Conservation (phyloP, 2,888 invertebrate genomes). For the Ochropleura leucogaster region DNA sequence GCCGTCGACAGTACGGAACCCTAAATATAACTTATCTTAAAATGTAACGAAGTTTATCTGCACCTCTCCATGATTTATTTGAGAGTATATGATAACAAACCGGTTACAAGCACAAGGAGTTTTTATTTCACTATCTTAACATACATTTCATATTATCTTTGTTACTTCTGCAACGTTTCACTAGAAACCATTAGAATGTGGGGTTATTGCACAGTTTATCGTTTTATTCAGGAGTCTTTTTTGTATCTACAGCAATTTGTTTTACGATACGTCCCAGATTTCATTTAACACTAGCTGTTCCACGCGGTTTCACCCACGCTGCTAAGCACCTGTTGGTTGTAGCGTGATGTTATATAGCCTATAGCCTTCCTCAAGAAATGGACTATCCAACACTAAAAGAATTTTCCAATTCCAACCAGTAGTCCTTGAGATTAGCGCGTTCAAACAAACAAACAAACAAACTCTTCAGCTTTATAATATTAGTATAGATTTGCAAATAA, state of each 20-base stretch:
- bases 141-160: constrained; percentile 35
- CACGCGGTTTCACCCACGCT: no score
- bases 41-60: constrained; percentile 36
- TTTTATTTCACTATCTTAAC: constrained; percentile 26
- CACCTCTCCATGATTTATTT: constrained; percentile 41
- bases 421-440: no score
- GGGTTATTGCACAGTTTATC: constrained; percentile 29
- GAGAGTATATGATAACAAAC: constrained; percentile 40
- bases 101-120: constrained; percentile 30
- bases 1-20: no score
- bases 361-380: no score
- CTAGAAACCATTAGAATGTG: constrained; percentile 10
- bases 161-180: constrained; percentile 29
- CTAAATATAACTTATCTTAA: constrained; percentile 31
- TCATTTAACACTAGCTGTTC: no score
- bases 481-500: no score
- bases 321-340: no score
- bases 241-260: constrained; percentile 19
- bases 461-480: no score
- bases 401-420: no score
- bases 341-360: no score
- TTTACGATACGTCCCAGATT: not conserved
- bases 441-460: no score
- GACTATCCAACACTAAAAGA: no score
- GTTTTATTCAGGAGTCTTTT: constrained; percentile 26